A percentile compares a stretch with the other conserved stretches of the same genome.
Conservation (phyloP, 1,140 invertebrate species). For the Sogatella furcifera region DNA sequence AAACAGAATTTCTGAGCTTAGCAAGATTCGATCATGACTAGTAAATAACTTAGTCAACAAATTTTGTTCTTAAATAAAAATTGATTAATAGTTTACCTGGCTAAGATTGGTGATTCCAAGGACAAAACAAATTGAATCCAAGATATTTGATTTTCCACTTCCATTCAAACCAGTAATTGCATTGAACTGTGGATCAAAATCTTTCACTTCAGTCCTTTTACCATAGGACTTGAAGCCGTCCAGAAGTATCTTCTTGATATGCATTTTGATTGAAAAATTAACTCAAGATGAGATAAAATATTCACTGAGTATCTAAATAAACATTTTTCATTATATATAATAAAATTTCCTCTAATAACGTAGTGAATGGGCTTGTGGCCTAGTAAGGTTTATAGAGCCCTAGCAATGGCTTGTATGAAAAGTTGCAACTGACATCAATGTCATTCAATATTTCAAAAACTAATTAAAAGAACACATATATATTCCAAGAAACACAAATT, state of each 20-base stretch:
- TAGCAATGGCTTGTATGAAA: too few species aligned
- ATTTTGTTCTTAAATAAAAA: too few species aligned
- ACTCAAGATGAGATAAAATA: neutral
- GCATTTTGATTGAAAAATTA: slow-evolving; percentile 50
- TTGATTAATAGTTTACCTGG: slow-evolving; percentile 49
- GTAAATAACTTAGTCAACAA: too few species aligned
- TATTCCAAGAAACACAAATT: too few species aligned
- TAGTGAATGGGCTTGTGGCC: too few species aligned
- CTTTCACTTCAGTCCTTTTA: slow-evolving; percentile 80
- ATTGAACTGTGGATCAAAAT: slow-evolving; percentile 93
- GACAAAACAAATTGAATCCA: slow-evolving; percentile 97
- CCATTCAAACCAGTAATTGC: slow-evolving; percentile 98
- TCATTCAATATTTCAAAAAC: too few species aligned
- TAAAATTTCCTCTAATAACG: too few species aligned
- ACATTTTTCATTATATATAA: neutral
- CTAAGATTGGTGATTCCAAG: slow-evolving; percentile 90
- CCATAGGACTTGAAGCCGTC: slow-evolving; percentile 99
- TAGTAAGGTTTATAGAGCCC: too few species aligned
- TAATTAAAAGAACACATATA: too few species aligned
- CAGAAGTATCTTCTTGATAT: slow-evolving; percentile 86
- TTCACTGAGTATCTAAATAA: neutral
- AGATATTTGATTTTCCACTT: slow-evolving; percentile 97
- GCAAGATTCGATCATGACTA: too few species aligned
- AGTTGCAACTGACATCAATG: too few species aligned
- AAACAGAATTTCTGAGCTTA: too few species aligned